Conservation (phyloP, 2,113 vertebrate species). For the Stigmatopora nigra region DNA sequence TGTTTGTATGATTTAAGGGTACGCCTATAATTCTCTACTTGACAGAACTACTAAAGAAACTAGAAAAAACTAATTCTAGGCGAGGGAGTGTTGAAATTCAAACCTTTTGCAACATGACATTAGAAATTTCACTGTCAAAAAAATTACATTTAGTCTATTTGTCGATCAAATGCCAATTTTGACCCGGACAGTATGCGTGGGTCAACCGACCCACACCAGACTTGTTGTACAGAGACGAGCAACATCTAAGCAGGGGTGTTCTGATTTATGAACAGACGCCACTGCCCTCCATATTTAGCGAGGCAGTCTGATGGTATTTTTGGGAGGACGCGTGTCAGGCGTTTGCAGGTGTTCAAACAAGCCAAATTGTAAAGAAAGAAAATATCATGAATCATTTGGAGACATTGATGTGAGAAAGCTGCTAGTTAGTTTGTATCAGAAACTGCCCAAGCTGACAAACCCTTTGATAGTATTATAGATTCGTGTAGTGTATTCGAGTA, state of each 20-base stretch:
- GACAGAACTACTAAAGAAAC: too few relatives aligned
- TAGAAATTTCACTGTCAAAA: neutral
- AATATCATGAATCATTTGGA: conserved; percentile 10
- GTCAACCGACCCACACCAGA: neutral
- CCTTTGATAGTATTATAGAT: too few relatives aligned
- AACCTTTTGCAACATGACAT: too few relatives aligned
- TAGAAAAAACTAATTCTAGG: too few relatives aligned
- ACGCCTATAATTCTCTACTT: neutral
- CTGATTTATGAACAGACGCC: conserved; percentile 1
- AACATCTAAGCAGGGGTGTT: neutral
- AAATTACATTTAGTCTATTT: neutral
- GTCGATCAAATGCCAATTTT: neutral
- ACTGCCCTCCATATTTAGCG: conserved; percentile 2
- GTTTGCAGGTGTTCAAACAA: conserved; percentile 7
- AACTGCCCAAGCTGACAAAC: conserved; percentile 34
- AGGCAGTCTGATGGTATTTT: conserved; percentile 9
- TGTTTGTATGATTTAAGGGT: neutral
- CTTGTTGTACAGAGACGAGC: neutral
- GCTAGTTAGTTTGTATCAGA: conserved; percentile 4
- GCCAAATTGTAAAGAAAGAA: conserved; percentile 4
- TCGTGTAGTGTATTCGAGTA: neutral
- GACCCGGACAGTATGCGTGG: neutral
- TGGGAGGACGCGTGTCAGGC: neutral
- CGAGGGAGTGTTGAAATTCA: too few relatives aligned
- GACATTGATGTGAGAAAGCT: conserved; percentile 11